Base-by-base conservation (phyloP, 2,888 invertebrate species). In the Endotricha flammealis region DNA sequence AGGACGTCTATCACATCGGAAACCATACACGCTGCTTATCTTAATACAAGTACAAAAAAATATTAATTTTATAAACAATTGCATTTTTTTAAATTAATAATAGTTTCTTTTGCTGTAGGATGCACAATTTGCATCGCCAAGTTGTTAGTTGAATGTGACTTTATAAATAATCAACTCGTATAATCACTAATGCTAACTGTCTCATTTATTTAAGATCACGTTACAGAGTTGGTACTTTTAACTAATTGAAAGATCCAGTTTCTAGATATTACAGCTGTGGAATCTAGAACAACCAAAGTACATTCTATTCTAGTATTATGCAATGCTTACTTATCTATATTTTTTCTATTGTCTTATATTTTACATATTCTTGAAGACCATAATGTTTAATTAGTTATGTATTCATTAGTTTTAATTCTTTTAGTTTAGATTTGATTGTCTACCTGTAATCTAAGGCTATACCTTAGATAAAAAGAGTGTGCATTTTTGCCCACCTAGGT, bases 1-100 rank as follows among this genome's bases (percentile, higher is more conserved):
- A 0, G 83, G 82, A 35, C 66, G 61, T 38, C 85, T 62, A 30
- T 85, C 80, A 48, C 85, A 85, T 9, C 79, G 74, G 38, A 76
- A 79, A 39, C 63, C 42, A 4, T 27, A 10, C 3, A 49, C 53
- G 11, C 30, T 32, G 6, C 24, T 31, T 3, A 22, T 38, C 9
- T 17, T 11, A 12, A 36, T 2, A 17, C 38, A 23, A 16, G 29
- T 33, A 17, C 12, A 44, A 28, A 20, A 36, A 11, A 32, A 36
- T 11, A 30, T n/a, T 22, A 17, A 36, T 1, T 36, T 20, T 10
- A 34, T 13, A 9, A 27, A 23, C 12, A 10, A n/a, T 28, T 27
- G 20, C 7, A 16, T 16, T 16, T 16, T 16, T 3, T 16, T 4
- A 16, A 16, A 16, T 16, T 16, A 4, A 4, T 20, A 20, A 7